Conservation (phyloP, 2,113 vertebrate species). For the Cairina moschata region DNA sequence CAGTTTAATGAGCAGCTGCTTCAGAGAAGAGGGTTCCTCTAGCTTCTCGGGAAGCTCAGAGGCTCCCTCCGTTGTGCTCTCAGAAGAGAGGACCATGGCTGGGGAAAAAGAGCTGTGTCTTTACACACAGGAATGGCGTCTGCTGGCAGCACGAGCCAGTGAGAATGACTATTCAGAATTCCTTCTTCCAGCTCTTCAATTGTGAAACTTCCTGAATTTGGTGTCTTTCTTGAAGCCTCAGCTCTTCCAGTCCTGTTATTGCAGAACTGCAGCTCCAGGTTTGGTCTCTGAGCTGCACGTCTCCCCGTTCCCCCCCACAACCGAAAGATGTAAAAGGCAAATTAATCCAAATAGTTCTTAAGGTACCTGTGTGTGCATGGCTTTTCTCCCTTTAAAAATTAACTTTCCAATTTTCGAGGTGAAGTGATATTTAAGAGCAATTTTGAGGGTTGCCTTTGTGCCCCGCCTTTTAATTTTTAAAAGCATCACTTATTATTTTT, state of each 20-base stretch:
- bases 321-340: background rate
- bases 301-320: background rate
- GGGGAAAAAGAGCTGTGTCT: background rate
- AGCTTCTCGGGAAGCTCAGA: background rate
- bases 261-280: background rate
- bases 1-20: background rate
- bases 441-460: background rate
- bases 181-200: background rate
- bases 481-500: background rate
- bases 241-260: background rate
- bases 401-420: background rate
- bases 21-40: background rate
- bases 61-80: rapidly evolving
- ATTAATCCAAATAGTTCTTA: background rate
- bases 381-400: background rate
- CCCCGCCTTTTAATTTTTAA: background rate
- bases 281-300: background rate
- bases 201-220: background rate
- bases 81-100: background rate
- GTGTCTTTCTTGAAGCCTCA: background rate
- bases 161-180: background rate
- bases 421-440: background rate
- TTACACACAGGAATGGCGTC: rapidly evolving
- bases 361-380: rapidly evolving
- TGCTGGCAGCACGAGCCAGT: rapidly evolving